Evolutionary conservation across 2,797 vertebrate genomes (phyloP).

Genomic region (Fistularia tabacaria): DNA sequence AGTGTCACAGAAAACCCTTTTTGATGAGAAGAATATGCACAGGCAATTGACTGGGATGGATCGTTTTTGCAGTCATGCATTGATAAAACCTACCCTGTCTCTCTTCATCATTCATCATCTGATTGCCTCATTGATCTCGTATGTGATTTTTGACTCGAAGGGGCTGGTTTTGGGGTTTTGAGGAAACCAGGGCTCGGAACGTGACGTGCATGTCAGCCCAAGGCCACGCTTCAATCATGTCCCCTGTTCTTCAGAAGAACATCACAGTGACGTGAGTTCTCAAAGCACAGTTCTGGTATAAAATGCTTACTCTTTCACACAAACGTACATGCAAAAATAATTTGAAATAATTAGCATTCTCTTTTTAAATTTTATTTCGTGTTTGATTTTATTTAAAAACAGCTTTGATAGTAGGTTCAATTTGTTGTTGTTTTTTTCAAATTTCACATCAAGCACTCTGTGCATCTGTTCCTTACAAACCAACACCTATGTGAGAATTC

Average conservation of each 20-base stretch:
- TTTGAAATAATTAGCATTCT: background rate
- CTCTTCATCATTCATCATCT: background rate
- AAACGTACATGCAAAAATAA: too few relatives aligned
- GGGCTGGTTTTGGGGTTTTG: conserved; percentile 97
- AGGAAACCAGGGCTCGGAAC: conserved; percentile 87
- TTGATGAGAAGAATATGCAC: too few relatives aligned
- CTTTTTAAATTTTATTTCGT: too few relatives aligned
- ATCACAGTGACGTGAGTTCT: conserved; percentile 84
- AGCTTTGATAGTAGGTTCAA: too few relatives aligned
- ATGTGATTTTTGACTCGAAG: conserved; percentile 63
- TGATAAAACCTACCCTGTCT: background rate
- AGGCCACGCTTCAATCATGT: conserved; percentile 91
- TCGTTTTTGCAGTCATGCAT: background rate
- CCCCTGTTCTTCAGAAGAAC: conserved; percentile 84
- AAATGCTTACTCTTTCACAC: background rate
- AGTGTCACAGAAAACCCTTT: too few relatives aligned
- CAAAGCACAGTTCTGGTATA: conserved; percentile 2
- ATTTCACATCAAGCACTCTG: too few relatives aligned
- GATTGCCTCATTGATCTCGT: background rate
- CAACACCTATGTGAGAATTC: too few relatives aligned
- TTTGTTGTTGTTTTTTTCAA: too few relatives aligned
- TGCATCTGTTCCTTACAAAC: too few relatives aligned
- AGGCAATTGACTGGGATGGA: too few relatives aligned
- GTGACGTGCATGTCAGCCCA: conserved; percentile 90
- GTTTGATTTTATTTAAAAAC: too few relatives aligned